phyloP scores from a whole-genome alignment of 2,113 vertebrate species.

The Castor canadensis region DNA sequence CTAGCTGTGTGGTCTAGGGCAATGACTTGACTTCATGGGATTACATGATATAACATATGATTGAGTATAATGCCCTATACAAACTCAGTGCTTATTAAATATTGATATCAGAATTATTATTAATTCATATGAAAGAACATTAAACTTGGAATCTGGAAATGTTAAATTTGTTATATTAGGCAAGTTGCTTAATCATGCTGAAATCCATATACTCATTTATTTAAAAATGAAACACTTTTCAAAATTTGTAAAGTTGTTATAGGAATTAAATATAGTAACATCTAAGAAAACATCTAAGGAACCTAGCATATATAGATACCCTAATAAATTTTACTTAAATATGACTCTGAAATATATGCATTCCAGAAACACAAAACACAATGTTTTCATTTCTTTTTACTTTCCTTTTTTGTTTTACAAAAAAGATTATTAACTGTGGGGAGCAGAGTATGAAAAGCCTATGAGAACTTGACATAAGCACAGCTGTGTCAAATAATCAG shows the following conservation, averaged over 20 bases:
- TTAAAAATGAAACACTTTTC: background rate
- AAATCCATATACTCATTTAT: background rate
- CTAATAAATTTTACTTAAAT: background rate
- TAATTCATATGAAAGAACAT: background rate
- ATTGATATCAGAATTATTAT: conserved; percentile 2
- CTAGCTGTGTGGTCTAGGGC: background rate
- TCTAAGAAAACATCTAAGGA: no score
- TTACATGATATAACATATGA: no score
- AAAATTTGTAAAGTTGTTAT: no score
- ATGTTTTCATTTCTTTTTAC: no score
- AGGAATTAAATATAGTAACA: no score
- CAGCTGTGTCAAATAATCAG: no score
- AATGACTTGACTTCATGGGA: no score
- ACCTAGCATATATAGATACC: background rate
- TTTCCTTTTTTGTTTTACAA: no score
- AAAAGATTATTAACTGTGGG: no score
- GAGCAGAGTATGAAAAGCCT: no score
- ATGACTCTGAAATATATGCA: background rate
- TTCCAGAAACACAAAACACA: conserved; percentile 1
- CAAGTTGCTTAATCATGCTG: background rate
- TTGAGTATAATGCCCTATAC: background rate
- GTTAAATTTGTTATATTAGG: background rate
- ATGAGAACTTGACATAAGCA: no score
- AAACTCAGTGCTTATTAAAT: background rate
- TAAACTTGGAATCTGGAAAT: background rate